A percentile compares a stretch with the other conserved stretches of the same genome.
Evolutionary conservation across 2,888 invertebrate genomes (phyloP).

Genomic region (Platynereis dumerilii): DNA sequence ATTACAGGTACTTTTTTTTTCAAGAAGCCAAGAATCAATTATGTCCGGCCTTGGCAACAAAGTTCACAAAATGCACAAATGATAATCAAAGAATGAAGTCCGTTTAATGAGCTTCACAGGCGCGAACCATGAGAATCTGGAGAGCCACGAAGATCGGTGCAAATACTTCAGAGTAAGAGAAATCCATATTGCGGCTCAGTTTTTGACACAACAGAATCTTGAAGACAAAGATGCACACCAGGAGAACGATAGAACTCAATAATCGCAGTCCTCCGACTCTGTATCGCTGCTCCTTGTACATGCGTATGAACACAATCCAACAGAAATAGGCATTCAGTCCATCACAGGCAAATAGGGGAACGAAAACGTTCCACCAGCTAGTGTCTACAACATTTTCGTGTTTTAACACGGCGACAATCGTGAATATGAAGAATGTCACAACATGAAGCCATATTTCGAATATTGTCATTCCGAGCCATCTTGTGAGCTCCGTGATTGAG

Average conservation of each 20-base stretch:
- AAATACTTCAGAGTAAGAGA: constrained; percentile 91
- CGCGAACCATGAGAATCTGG: constrained; percentile 87
- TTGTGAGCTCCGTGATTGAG: constrained; percentile 85
- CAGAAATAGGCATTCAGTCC: constrained; percentile 93
- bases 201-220: constrained; percentile 90
- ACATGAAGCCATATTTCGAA: constrained; percentile 95
- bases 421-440: constrained; percentile 81
- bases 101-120: constrained; percentile 80
- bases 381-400: constrained; percentile 70
- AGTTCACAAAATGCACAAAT: no score
- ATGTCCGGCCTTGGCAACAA: no score
- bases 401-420: constrained; percentile 81
- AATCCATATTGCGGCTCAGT: constrained; percentile 78
- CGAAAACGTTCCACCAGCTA: constrained; percentile 90
- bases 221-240: constrained; percentile 85
- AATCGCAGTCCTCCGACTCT: constrained; percentile 81
- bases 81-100: no score
- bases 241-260: constrained; percentile 81
- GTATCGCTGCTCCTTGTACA: constrained; percentile 75
- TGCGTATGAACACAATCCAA: constrained; percentile 91
- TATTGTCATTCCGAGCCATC: constrained; percentile 92
- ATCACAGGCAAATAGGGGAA: constrained; percentile 90
- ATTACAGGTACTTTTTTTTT: no score
- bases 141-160: constrained; percentile 89
- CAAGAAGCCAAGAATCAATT: no score